Percentiles rank a stretch among this genome's conserved stretches.
These are phyloP conservation scores for Galeopterus variegatus DNA, from an alignment of 2,113 vertebrate species.

Conservation along the genomic window DNA sequence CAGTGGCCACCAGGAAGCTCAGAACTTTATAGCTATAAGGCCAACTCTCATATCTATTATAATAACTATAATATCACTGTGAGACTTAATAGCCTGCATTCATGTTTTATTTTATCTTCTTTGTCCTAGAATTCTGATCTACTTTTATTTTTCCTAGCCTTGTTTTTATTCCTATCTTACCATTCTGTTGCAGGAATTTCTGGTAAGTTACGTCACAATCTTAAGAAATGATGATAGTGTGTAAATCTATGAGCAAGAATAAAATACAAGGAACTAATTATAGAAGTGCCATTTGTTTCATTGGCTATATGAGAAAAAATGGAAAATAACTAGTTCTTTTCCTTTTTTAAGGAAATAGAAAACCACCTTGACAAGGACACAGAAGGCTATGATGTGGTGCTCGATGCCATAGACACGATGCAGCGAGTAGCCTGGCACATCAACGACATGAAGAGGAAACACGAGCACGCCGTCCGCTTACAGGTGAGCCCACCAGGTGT, in stretches of 20 bases:
- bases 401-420: slow-evolving; percentile 99
- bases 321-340: not conserved
- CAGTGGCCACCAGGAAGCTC: not conserved
- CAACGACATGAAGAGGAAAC: slow-evolving; percentile 99
- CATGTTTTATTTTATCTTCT: not conserved
- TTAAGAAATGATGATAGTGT: not conserved
- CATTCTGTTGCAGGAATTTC: not conserved
- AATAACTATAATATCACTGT: not conserved
- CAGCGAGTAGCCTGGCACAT: slow-evolving; percentile 99
- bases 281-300: not conserved
- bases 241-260: not conserved
- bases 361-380: slow-evolving; percentile 98
- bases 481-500: slow-evolving; percentile 90
- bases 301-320: not conserved
- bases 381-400: slow-evolving; percentile 96
- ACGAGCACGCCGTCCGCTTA: slow-evolving; percentile 95
- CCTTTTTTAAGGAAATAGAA: slow-evolving; percentile 94
- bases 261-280: not conserved
- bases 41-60: not conserved
- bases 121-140: not conserved
- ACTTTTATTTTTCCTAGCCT: not conserved
- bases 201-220: not conserved
- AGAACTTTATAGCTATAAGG: not conserved
- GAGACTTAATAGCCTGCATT: not conserved
- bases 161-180: not conserved